phyloP scores from a whole-genome alignment of 1,140 invertebrate species.

The Drosophila simulans region DNA sequence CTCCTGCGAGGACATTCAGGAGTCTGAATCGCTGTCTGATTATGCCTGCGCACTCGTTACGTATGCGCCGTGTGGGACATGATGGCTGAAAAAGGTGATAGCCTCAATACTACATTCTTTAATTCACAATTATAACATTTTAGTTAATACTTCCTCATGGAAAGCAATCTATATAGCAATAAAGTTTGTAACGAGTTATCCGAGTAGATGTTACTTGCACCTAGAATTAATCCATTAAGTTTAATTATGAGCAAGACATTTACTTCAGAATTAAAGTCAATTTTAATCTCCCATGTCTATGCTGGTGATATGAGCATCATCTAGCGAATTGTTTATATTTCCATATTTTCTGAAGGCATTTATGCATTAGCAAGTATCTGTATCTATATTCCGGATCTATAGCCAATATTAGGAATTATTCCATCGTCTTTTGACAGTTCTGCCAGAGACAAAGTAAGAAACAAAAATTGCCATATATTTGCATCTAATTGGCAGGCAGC shows the following conservation, averaged over 20 bases:
- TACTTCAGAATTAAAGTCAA: background rate
- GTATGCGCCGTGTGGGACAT: constrained; percentile 32
- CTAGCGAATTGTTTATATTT: background rate
- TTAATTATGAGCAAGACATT: no score
- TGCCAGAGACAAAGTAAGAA: constrained; percentile 5
- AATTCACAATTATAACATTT: no score
- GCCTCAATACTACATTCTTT: background rate
- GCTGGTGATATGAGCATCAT: background rate
- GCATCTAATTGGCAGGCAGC: constrained; percentile 78
- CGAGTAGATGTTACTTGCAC: no score
- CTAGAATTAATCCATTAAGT: no score
- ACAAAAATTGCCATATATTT: constrained; percentile 62
- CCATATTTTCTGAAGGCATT: background rate
- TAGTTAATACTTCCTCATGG: no score
- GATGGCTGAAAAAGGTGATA: background rate
- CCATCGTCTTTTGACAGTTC: constrained; percentile 36
- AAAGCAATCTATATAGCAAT: no score
- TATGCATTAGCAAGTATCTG: background rate
- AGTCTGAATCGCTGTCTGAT: constrained; percentile 41
- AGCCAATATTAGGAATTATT: constrained; percentile 32
- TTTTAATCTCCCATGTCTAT: background rate
- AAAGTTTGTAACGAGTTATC: no score
- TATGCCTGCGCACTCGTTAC: constrained; percentile 40
- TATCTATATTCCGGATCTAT: constrained; percentile 25
- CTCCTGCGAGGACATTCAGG: constrained; percentile 15